Conservation (phyloP, 1,140 invertebrate genomes). For the Geopemphigus sp. region DNA sequence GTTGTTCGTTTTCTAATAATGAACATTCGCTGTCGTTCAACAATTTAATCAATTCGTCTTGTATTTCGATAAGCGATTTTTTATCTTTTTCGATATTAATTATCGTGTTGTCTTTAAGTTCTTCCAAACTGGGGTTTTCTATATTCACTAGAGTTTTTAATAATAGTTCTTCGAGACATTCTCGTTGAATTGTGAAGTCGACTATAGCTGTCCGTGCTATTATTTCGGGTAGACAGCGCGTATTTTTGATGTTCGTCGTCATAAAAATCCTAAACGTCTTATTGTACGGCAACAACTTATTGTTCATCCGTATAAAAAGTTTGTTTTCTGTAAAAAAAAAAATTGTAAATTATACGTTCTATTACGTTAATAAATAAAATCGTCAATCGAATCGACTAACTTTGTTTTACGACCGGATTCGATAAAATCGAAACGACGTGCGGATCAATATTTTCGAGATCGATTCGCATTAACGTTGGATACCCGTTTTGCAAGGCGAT, state of each 20-base stretch:
- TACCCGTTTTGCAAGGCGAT: constrained; percentile 75
- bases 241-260: constrained; percentile 84
- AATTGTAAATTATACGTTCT: not conserved
- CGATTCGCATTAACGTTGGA: constrained; percentile 83
- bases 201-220: constrained; percentile 74
- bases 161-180: constrained; percentile 88
- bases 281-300: constrained; percentile 78
- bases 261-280: constrained; percentile 85
- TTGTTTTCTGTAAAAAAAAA: not conserved
- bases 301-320: constrained; percentile 77
- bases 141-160: constrained; percentile 79
- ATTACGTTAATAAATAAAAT: not conserved
- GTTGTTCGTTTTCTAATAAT: constrained; percentile 78
- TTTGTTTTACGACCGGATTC: constrained; percentile 5
- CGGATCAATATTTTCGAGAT: constrained; percentile 81
- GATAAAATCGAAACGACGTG: constrained; percentile 59
- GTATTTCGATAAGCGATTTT: constrained; percentile 85
- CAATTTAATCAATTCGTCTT: constrained; percentile 89
- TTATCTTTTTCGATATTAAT: constrained; percentile 87
- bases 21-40: constrained; percentile 65
- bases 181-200: constrained; percentile 93
- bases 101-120: constrained; percentile 89
- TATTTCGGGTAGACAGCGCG: constrained; percentile 85
- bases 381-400: not conserved
- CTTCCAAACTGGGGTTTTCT: constrained; percentile 84